A percentile compares a stretch with the other conserved stretches of the same genome.
Conservation (phyloP, 2,113 vertebrate genomes). For the Opisthocomus hoazin region DNA sequence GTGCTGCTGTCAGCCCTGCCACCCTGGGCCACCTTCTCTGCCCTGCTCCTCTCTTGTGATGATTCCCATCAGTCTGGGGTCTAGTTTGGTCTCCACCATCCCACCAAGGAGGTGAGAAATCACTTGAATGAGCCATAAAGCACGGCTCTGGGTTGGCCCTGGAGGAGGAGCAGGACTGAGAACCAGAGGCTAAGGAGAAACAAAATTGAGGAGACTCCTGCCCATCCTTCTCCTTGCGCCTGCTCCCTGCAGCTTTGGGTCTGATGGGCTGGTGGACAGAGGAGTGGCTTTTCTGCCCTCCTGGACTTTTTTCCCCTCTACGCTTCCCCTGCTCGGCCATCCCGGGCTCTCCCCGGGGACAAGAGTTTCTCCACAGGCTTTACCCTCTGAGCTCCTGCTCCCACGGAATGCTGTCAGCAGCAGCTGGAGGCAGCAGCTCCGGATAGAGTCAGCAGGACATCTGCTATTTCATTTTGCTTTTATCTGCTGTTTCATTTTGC, state of each 20-base stretch:
- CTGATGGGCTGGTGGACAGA: neutral
- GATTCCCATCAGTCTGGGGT: neutral
- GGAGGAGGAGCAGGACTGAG: neutral
- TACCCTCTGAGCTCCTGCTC: neutral
- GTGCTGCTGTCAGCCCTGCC: neutral
- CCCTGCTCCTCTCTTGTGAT: too few relatives aligned
- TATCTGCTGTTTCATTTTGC: neutral
- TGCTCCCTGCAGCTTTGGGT: rapidly evolving
- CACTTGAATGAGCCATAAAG: neutral
- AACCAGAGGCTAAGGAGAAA: neutral
- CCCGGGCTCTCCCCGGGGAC: neutral
- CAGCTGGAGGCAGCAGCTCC: neutral
- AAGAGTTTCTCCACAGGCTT: neutral
- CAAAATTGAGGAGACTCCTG: neutral
- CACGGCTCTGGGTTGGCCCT: neutral
- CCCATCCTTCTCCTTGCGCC: neutral
- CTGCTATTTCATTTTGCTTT: neutral
- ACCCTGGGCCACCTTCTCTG: neutral
- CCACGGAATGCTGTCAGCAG: neutral
- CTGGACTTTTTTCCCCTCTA: neutral
- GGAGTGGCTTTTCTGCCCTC: neutral
- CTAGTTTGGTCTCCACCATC: neutral
- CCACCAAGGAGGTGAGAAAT: neutral
- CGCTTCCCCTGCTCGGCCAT: neutral
- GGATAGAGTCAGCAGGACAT: neutral